A percentile compares a stretch with the other conserved stretches of the same genome.
Evolutionary conservation across 2,888 invertebrate genomes (phyloP).

Genomic region (Cryptops parisi): DNA sequence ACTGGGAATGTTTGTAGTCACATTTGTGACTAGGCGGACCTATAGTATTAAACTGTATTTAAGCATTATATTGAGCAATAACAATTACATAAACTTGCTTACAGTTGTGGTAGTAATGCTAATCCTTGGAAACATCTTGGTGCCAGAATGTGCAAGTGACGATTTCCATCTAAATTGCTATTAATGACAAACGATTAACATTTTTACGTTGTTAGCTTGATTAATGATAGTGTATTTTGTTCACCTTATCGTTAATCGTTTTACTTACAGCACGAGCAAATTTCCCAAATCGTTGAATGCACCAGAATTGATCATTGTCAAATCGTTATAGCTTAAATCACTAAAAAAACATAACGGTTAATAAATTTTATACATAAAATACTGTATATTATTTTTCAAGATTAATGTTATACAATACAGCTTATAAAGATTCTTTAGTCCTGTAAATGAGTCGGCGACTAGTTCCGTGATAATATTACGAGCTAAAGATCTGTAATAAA

Average conservation of each 20-base stretch:
- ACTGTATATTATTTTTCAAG: too few species aligned
- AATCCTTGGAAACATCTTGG: conserved; percentile 24
- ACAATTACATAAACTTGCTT: conserved; percentile 8
- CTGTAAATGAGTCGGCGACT: conserved; percentile 19
- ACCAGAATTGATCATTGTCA: conserved; percentile 20
- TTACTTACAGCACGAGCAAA: conserved; percentile 21
- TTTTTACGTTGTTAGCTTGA: too few species aligned
- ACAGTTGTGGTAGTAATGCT: conserved; percentile 18
- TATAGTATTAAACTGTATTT: too few species aligned
- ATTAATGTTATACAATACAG: too few species aligned
- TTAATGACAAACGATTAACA: too few species aligned
- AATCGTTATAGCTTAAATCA: conserved; percentile 23
- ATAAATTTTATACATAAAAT: neutral
- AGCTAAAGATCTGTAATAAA: conserved; percentile 20
- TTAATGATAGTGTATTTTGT: too few species aligned
- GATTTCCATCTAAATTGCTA: conserved; percentile 21
- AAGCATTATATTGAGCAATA: neutral
- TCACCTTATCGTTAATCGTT: neutral
- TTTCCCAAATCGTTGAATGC: conserved; percentile 23
- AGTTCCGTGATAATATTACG: conserved; percentile 22
- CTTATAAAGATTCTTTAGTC: conserved; percentile 22
- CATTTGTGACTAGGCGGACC: too few species aligned
- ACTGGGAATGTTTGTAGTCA: too few species aligned
- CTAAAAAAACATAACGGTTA: conserved; percentile 14
- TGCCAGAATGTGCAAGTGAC: conserved; percentile 15